phyloP scores from a whole-genome alignment of 2,113 vertebrate species.

The Phasianus colchicus region DNA sequence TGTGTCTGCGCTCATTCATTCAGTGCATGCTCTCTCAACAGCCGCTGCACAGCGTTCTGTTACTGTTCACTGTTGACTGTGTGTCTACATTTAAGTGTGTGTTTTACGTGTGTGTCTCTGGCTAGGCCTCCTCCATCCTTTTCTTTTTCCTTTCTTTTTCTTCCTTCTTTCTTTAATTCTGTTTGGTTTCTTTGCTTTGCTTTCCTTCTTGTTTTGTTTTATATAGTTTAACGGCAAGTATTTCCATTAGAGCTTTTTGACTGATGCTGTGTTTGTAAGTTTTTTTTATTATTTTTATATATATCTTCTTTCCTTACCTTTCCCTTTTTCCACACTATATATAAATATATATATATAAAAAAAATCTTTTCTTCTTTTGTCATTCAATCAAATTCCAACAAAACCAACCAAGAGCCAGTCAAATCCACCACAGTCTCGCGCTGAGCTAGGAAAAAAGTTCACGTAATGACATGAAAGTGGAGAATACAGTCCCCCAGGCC shows the following conservation, averaged over 20 bases:
- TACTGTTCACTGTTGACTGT: conserved; percentile 74
- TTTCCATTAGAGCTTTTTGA: conserved; percentile 80
- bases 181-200: conserved; percentile 48
- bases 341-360: conserved; percentile 81
- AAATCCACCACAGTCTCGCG: conserved; percentile 87
- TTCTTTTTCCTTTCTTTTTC: background rate
- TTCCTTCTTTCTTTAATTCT: background rate
- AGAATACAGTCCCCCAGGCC: conserved; percentile 87
- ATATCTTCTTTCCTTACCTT: conserved; percentile 61
- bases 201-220: background rate
- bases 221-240: conserved; percentile 76
- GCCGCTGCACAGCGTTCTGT: conserved; percentile 75
- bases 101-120: conserved; percentile 64
- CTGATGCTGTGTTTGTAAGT: conserved; percentile 80
- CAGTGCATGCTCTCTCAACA: conserved; percentile 76
- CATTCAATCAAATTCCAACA: conserved; percentile 90
- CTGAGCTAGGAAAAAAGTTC: conserved; percentile 90
- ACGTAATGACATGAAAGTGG: conserved; percentile 89
- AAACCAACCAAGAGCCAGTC: conserved; percentile 86
- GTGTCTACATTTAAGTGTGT: conserved; percentile 78
- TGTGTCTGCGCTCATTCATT: conserved; percentile 71
- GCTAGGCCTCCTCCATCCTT: conserved; percentile 72
- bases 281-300: conserved; percentile 69
- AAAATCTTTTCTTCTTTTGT: conserved; percentile 89
- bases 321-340: conserved; percentile 72